Evolutionary conservation across 2,113 vertebrate genomes (phyloP).

Genomic region (Chaenogobius annularis): DNA sequence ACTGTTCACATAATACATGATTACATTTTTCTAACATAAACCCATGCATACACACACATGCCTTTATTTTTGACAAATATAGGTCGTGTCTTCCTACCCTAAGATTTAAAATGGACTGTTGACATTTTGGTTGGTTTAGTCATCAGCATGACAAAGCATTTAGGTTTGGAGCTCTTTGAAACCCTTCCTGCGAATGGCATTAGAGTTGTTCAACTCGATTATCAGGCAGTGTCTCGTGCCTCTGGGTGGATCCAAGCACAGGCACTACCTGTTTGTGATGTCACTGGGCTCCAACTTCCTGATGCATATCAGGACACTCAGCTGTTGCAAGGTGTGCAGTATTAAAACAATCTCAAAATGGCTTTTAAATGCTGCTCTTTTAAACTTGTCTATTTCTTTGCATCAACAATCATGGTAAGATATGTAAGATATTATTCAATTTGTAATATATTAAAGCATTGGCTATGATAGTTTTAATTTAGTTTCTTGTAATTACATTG

Average conservation of each 20-base stretch:
- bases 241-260: neutral
- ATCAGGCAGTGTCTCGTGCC: constrained; percentile 31
- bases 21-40: too few species aligned
- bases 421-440: neutral
- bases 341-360: constrained; percentile 34
- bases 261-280: neutral
- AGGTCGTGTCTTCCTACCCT: neutral
- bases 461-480: neutral
- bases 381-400: constrained; percentile 29
- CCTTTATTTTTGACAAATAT: too few species aligned
- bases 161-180: constrained; percentile 4
- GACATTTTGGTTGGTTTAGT: neutral
- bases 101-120: too few species aligned
- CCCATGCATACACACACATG: too few species aligned
- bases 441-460: neutral
- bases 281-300: neutral
- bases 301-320: neutral
- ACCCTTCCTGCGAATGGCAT: neutral
- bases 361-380: neutral
- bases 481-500: too few species aligned
- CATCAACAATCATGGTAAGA: constrained; percentile 61
- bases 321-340: neutral
- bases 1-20: too few species aligned
- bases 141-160: neutral
- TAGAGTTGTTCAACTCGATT: constrained; percentile 43